Conservation (phyloP, 1,140 invertebrate species). For the Pogonomyrmex californicus region DNA sequence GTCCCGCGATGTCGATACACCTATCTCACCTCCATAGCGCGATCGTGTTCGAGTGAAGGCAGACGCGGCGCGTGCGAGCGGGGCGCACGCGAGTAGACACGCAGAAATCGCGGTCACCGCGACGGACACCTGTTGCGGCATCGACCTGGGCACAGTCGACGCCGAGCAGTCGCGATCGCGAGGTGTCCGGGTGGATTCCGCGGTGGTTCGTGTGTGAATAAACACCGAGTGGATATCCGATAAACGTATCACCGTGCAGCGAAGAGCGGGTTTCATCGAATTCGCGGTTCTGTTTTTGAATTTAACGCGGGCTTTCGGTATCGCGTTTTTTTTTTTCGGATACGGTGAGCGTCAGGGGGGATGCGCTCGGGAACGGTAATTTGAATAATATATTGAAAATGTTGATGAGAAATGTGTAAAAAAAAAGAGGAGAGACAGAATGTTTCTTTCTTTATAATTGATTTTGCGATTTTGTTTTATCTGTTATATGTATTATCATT, state of each 20-base stretch:
- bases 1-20: not conserved
- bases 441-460: not conserved
- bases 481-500: not conserved
- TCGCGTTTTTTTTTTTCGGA: not conserved
- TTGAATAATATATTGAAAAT: not conserved
- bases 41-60: constrained; percentile 38
- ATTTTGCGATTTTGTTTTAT: not conserved
- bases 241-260: too few relatives aligned
- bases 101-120: not conserved
- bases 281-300: not conserved
- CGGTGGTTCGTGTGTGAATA: not conserved
- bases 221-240: not conserved
- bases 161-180: constrained; percentile 23
- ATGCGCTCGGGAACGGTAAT: not conserved
- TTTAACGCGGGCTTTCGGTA: not conserved
- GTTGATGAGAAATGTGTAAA: not conserved
- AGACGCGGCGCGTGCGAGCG: constrained; percentile 23
- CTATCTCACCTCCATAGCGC: constrained; percentile 48
- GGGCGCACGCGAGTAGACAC: not conserved
- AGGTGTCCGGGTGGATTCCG: not conserved
- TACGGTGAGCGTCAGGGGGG: not conserved
- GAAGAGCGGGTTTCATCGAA: too few relatives aligned
- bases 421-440: not conserved
- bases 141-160: constrained; percentile 18
- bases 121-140: constrained; percentile 66